Base-by-base conservation (phyloP, 2,113 vertebrate species). In the Sterna hirundo region DNA sequence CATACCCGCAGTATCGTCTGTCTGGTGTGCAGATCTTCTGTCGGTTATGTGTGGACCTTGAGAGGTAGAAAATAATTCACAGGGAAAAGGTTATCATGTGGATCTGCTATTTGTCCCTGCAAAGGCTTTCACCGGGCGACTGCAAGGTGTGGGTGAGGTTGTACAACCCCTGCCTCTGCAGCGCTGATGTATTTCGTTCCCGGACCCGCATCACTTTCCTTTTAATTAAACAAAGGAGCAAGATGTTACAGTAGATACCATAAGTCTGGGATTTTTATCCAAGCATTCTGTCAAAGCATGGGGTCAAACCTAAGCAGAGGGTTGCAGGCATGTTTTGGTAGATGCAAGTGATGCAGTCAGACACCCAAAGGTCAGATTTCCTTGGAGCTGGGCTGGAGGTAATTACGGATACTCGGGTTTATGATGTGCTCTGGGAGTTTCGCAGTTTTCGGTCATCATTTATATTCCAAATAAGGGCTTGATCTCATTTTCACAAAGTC, bases 31-130 rank as follows among this genome's bases (percentile, higher is more conserved):
- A 21, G 32, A 13, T 51, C 75, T 78, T 65, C 58, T 22, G 2
- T 19, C 3, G 0, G 55, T 1, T 32, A 21, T 11, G 58, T 22
- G 29, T 3, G 29, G 3, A 3, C 57, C 22, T 8, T 5, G 15
- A 8, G 52, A 62, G 32, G 2, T 26, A 32, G 88, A 51, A 80
- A 8, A 19, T 23, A 2, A 22, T 60, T 70, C 7, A 36, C 20
- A 2, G 5, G 10, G 86, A 16, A 34, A 23, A 62, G 69, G 51
- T 14, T 5, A 2, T 77, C 0, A 6, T 5, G 0, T 11, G 51
- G 72, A 54, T 51, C 49, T 49, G 38, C 34, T 17, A 3, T 81
- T 65, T 38, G 5, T 15, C 42, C 34, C 42, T 49, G 47, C 29
- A 2, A 5, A 21, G 64, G 54, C 29, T 61, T 25, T 54, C 51